Evolutionary conservation across 1,140 invertebrate species (phyloP), one percentile per base, ranked within the genome.

Genomic region (Anastrepha obliqua): DNA sequence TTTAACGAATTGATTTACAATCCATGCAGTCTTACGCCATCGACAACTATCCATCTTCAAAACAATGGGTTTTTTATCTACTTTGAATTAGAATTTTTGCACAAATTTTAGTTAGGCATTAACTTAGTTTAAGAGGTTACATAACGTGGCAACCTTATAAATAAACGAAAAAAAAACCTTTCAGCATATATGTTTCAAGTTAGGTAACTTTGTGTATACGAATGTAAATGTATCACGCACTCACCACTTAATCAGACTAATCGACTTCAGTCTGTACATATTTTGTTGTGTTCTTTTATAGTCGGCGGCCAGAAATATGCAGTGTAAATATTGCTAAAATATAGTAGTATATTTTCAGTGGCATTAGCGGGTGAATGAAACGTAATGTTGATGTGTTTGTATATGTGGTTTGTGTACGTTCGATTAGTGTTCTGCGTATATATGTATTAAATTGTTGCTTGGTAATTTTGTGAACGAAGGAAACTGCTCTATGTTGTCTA

Each of bases 141-240:
- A 29, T 29, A 29, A 29, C 13, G 55, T 58, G 67, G 42, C 39
- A 74, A 74, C 42, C 15, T 47, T 74, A 44, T 39, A 62, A 44
- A 39, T 74, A 74, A 39, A 74, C 42, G 44, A 74, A 44, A 74
- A 39, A 74, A 74, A 74, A 74, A 44, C 67, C 67, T 74, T 74
- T 44, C 42, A 74, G 67, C 67, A 74, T 74, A 44, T 74, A 74
- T 74, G 51, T 74, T 74, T 74, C 15, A 44, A 74, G 67, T 74
- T 74, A 74, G 67, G 67, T 74, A 74, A 74, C 67, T 74, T 74
- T 74, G 67, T 74, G 67, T 74, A 74, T 74, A 44, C 67, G 39
- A 47, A 44, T 74, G 67, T 44, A 74, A 44, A 39, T 9, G 39
- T 70, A 44, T 70, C 29, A 70, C 67, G 5, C 29, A 42, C 13